Base-by-base conservation (phyloP, 2,888 invertebrate species). In the Andrena fulva region DNA sequence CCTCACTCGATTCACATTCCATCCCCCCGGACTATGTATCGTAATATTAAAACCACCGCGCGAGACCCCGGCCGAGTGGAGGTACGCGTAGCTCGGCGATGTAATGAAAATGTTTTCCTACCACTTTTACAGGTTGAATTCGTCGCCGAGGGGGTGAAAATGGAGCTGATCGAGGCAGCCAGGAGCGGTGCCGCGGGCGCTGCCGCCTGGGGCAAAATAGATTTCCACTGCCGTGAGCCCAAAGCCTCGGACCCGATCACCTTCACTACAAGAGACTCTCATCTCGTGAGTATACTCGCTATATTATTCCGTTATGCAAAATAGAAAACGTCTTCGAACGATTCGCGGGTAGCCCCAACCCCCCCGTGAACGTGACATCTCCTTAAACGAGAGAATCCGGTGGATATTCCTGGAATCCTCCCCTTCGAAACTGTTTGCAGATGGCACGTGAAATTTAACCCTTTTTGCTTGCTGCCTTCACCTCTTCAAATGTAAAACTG, bases 201-300 rank as follows among this genome's bases (percentile, higher is more conserved):
- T 33, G 91, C 92, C 4, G 92, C 92, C 72, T 94, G 92, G 93
- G 99, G 99, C 1, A 96, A 97, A 75, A 95, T 99, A 85, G 97
- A 98, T 93, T 98, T 97, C 94, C 96, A 97, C 92, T 98, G 98
- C 93, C 97, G 97, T 12, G 97, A 97, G 73, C 97, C 97, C 0
- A 97, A 97, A 92, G 96, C 97, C 27, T 97, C 97, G 74, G 98
- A 98, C 94, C 98, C 99, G 0, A 97, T 99, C 87, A 98, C 98
- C 1, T 98, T 99, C 94, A 97, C 98, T 82, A 98, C 98, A 1
- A 96, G 97, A 85, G 98, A 98, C 91, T 98, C 99, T 8, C 98
- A 98, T 95, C 95, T 98, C 96, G 98, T 98, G 94, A 96, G 96
- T 95, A 91, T 87, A 80, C 75, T 35, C 52, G 54, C 64, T 60